Conservation (phyloP, 2,113 vertebrate genomes). For the Dissostichus mawsoni region DNA sequence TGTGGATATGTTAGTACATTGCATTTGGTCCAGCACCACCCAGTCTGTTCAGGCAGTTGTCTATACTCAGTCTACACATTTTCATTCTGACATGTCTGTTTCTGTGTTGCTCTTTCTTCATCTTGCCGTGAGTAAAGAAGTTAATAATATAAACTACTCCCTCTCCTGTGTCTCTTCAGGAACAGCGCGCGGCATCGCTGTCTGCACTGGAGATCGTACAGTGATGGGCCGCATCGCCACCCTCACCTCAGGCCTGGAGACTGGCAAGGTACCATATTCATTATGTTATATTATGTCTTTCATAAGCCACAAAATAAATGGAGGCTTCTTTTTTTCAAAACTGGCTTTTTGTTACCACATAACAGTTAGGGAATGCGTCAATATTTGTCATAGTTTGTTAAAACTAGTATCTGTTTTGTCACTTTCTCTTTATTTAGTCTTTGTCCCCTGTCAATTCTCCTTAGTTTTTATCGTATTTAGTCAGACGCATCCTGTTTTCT, state of each 20-base stretch:
- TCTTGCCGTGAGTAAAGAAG: neutral
- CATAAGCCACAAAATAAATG: neutral
- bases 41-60: neutral
- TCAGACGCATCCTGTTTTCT: no score
- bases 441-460: no score
- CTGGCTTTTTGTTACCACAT: no score
- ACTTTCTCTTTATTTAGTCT: no score
- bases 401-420: no score
- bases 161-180: constrained; percentile 71
- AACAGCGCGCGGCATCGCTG: constrained; percentile 90
- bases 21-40: neutral
- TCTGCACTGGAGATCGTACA: constrained; percentile 91
- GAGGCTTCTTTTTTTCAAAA: neutral
- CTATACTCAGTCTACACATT: neutral
- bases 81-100: neutral
- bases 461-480: neutral
- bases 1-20: constrained; percentile 30
- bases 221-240: constrained; percentile 95
- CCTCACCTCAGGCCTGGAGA: constrained; percentile 91
- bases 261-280: constrained; percentile 81
- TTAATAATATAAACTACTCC: accelerated
- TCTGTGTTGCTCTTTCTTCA: neutral
- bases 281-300: neutral
- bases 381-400: neutral
- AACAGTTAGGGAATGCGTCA: neutral